Evolutionary conservation across 2,113 vertebrate species (phyloP), one percentile per base, ranked within the genome.

Genomic region (Lycaon pictus): DNA sequence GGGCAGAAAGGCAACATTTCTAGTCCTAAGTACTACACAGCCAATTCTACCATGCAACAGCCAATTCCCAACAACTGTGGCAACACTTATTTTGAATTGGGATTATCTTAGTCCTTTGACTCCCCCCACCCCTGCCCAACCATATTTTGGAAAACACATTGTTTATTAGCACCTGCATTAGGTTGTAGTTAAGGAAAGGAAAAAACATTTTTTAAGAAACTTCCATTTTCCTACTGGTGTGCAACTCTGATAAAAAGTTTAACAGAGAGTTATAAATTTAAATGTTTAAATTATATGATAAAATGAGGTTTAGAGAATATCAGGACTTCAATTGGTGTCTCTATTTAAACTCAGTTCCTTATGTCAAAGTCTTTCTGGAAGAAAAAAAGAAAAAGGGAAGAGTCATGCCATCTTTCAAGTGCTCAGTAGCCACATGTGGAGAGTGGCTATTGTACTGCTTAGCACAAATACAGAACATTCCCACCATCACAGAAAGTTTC

Each of bases 1-100:
- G n/a, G 83, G 15, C 65, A 90, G 62, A 90, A 76, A 84, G n/a
- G 43, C n/a, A 82, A 32, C 77, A 81, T 58, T 96, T 86, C 81
- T 87, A 51, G 63, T 29, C 56, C 35, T 22, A 37, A 93, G 69
- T 4, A 69, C 56, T 10, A 76, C 5, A 90, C 1, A 43, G 56
- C n/a, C 37, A 17, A 94, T 25, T 43, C 62, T 55, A 15, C 32
- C 3, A 8, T 9, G 16, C 67, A 69, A 87, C 7, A 23, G 29
- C 11, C 55, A 74, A 35, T 35, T 77, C 67, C 5, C 51, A 35
- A 67, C 12, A 32, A 4, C 4, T 51, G 72, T 11, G 25, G 29
- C 60, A 89, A n/a, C 16, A 60, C 4, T 65, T 7, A 32, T 29
- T 92, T 56, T 72, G 37, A 96, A 60, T 8, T 63, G 53, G 55